Base-by-base conservation (phyloP, 2,888 invertebrate genomes). In the Archips crataeganus region DNA sequence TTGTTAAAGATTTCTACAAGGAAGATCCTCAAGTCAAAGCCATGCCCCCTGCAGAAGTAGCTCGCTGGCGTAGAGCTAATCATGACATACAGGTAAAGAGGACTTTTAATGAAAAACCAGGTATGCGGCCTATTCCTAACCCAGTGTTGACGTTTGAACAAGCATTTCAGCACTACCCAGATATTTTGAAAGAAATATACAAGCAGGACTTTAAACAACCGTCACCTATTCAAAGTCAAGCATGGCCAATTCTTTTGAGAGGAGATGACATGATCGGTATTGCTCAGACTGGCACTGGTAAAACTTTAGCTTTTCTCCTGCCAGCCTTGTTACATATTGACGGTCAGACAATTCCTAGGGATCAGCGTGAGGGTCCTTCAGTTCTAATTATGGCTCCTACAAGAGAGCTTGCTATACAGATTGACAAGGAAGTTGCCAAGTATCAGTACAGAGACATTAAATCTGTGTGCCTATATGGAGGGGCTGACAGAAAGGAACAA, bases 191-290 rank as follows among this genome's bases (percentile, higher is more conserved):
- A 0, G 97, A 98, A 93, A 97, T 99, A 63, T 87, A 94, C 65
- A 97, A 97, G 79, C 97, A 97, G 80, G 96, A 96, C 0, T 99
- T 99, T 86, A 88, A 89, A 36, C 95, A 95, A 75, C 99, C 99
- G 0, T 97, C 98, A 0, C 99, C 99, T 0, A 98, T 99, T 81
- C 98, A 99, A 90, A 95, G 97, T 75, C 99, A 99, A 91, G 97
- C 98, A 0, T 99, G 99, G 99, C 99, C 99, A 1, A 95, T 99
- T 75, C 94, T 99, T 0, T 90, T 99, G 59, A 96, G 96, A 82
- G 99, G 99, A 0, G 96, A 97, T 84, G 99, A 99, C 90, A 91
- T 99, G 86, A 99, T 99, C 87, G 99, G 99, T 9, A 99, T 99
- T 78, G 99, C 99, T 0, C 99, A 99, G 92, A 98, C 98, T 6